Conservation (phyloP, 2,888 invertebrate species). For the Amblyjoppa fuscipennis region DNA sequence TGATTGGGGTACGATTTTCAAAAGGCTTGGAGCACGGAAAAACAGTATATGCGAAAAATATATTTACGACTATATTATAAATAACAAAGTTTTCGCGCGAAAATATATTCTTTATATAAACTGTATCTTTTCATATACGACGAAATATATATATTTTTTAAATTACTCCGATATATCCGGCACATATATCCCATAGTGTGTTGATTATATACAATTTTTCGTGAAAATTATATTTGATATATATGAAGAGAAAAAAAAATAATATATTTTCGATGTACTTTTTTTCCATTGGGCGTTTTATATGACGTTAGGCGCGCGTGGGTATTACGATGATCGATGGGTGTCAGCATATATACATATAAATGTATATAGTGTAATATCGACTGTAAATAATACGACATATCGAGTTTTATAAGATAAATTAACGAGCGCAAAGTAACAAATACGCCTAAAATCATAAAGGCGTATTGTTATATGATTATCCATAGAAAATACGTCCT, state of each 20-base stretch:
- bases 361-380: background rate
- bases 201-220: background rate
- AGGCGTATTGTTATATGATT: background rate
- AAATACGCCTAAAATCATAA: background rate
- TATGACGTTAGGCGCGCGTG: background rate
- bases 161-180: no score
- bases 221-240: background rate
- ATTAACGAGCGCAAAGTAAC: background rate
- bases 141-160: no score
- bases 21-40: no score
- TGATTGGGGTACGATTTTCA: no score
- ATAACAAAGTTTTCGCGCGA: no score
- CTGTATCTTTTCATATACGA: no score
- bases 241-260: background rate
- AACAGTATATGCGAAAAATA: no score
- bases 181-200: no score
- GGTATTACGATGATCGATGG: background rate
- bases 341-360: background rate
- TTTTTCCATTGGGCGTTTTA: background rate
- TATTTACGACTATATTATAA: no score
- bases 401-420: slow-evolving; percentile 6
- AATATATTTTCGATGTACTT: background rate
- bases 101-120: no score
- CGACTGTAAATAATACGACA: slow-evolving; percentile 19
- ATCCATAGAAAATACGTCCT: background rate